Conservation (phyloP, 1,140 invertebrate genomes). For the Schlechtendalia chinensis region DNA sequence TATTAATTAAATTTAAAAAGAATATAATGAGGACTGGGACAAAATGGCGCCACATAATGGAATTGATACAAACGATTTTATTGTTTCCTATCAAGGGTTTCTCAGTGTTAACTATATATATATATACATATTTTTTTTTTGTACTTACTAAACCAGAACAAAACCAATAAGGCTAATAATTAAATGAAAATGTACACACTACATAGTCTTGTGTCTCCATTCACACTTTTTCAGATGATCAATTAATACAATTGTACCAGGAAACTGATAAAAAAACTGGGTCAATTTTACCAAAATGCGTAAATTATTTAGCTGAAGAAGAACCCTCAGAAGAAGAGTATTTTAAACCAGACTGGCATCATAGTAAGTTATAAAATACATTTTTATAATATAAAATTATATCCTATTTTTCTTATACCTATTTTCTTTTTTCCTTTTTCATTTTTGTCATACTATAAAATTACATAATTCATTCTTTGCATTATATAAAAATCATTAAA, state of each 20-base stretch:
- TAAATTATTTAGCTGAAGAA: conserved; percentile 32
- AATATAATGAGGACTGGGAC: background rate
- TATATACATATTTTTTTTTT: no score
- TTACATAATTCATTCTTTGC: background rate
- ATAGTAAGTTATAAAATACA: conserved; percentile 16
- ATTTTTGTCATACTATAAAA: no score
- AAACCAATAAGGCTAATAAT: background rate
- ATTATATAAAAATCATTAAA: conserved; percentile 4
- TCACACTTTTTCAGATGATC: conserved; percentile 7
- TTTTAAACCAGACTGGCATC: conserved; percentile 36
- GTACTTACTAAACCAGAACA: background rate
- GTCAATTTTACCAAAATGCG: conserved; percentile 12
- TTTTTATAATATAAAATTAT: no score
- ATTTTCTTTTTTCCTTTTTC: no score
- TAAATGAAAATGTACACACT: no score
- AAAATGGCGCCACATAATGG: conserved; percentile 5
- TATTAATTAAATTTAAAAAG: background rate
- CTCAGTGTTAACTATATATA: background rate
- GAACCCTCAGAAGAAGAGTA: conserved; percentile 8
- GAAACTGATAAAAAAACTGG: background rate
- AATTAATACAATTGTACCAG: conserved; percentile 17
- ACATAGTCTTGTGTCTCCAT: no score
- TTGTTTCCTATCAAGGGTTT: background rate
- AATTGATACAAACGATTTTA: background rate
- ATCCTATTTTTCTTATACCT: no score